Evolutionary conservation across 2,113 vertebrate genomes (phyloP).

Genomic region (Lophochroa leadbeateri): DNA sequence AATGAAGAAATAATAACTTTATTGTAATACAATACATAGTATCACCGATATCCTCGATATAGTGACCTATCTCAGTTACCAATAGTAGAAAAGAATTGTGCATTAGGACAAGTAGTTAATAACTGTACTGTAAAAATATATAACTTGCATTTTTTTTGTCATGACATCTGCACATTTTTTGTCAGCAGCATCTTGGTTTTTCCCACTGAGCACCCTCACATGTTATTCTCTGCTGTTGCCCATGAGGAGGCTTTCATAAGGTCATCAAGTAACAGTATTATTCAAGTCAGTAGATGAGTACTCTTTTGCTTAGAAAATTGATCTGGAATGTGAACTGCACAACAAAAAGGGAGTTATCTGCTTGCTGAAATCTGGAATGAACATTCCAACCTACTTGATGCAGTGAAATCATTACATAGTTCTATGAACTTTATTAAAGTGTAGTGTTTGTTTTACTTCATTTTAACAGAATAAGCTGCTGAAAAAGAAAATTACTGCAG

Average conservation of each 20-base stretch:
- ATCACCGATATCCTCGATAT: too few species aligned
- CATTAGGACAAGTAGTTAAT: too few species aligned
- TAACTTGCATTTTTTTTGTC: neutral
- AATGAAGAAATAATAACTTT: neutral
- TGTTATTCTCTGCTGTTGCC: neutral
- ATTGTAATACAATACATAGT: too few species aligned
- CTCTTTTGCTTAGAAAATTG: neutral
- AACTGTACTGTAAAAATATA: neutral
- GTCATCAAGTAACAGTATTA: neutral
- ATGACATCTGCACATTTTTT: neutral
- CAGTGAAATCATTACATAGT: neutral
- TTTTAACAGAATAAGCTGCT: slow-evolving; percentile 84
- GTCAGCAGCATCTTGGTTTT: neutral
- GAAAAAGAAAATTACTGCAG: slow-evolving; percentile 81
- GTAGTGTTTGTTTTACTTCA: neutral
- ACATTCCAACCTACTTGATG: neutral
- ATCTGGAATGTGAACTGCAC: neutral
- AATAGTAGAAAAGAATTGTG: too few species aligned
- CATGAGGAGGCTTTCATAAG: neutral
- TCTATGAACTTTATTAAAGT: neutral
- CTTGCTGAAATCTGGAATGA: neutral
- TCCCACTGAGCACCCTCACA: neutral
- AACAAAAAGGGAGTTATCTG: neutral
- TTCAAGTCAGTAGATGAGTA: neutral
- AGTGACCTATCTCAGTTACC: too few species aligned